A percentile compares a stretch with the other conserved stretches of the same genome.
Conservation (phyloP, 2,113 vertebrate genomes). For the Ariopsis seemanni region DNA sequence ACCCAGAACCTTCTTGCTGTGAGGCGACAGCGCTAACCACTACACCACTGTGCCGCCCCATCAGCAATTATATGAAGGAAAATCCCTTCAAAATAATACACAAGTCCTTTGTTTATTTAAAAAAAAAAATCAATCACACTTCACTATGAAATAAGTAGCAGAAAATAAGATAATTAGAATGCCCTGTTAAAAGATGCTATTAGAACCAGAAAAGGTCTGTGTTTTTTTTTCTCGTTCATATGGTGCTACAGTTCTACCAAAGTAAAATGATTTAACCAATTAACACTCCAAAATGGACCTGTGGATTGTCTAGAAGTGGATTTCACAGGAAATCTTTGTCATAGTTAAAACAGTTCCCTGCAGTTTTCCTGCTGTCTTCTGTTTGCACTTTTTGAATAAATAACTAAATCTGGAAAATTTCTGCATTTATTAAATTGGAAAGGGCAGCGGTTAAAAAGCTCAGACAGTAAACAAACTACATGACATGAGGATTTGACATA, state of each 20-base stretch:
- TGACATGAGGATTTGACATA: background rate
- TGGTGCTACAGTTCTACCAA: background rate
- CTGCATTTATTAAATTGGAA: background rate
- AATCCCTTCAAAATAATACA: background rate
- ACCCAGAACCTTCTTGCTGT: no score
- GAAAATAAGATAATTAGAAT: background rate
- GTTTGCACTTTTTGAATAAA: background rate
- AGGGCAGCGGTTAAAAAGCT: no score
- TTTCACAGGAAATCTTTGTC: background rate
- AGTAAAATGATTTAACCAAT: background rate
- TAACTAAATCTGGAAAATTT: background rate
- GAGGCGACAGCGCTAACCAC: no score
- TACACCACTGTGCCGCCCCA: no score
- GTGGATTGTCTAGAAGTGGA: background rate
- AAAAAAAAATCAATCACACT: background rate
- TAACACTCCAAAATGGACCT: background rate
- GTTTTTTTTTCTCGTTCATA: background rate
- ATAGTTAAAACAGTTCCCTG: background rate
- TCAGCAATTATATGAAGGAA: background rate
- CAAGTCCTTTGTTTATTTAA: background rate
- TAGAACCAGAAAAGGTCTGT: background rate
- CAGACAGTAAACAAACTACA: background rate
- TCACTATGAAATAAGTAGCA: background rate
- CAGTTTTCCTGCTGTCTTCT: background rate
- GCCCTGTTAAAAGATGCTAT: background rate